These are phyloP conservation scores for Dryomyza anilis DNA, from an alignment of 2,888 invertebrate species.

Conservation along the genomic window DNA sequence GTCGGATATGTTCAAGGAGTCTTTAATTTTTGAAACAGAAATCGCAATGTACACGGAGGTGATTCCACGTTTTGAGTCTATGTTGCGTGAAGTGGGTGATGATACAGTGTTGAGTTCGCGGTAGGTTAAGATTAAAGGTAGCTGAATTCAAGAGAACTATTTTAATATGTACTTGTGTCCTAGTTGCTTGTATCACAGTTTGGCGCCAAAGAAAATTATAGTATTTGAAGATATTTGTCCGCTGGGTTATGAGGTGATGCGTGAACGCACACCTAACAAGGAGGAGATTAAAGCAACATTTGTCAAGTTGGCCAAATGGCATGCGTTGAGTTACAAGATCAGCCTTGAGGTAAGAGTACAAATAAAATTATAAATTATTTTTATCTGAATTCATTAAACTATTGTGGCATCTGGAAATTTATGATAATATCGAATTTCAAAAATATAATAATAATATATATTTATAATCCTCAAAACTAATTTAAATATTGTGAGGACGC, in stretches of 20 bases:
- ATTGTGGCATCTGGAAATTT: no score
- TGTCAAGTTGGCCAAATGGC: slow-evolving; percentile 38
- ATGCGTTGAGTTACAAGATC: slow-evolving; percentile 37
- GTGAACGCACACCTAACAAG: slow-evolving; percentile 23
- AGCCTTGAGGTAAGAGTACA: slow-evolving; percentile 28
- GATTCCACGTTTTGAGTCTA: slow-evolving; percentile 25
- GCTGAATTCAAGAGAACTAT: no score
- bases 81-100: slow-evolving; percentile 22
- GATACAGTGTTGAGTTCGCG: slow-evolving; percentile 16
- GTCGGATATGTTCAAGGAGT: slow-evolving; percentile 18
- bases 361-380: no score
- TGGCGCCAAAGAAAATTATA: slow-evolving; percentile 32
- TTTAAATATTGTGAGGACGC: no score
- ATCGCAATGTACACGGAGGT: slow-evolving; percentile 24
- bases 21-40: slow-evolving; percentile 27
- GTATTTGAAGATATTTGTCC: slow-evolving; percentile 36
- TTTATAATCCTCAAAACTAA: no score
- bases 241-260: slow-evolving; percentile 31
- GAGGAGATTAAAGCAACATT: slow-evolving; percentile 30
- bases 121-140: slow-evolving; percentile 4
- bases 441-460: no score
- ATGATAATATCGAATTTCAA: no score
- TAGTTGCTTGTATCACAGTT: slow-evolving; percentile 32
- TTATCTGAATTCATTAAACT: no score
- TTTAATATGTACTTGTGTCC: not conserved